These are phyloP conservation scores for Bombylius discolor DNA, from an alignment of 2,888 invertebrate genomes.

Conservation along the genomic window DNA sequence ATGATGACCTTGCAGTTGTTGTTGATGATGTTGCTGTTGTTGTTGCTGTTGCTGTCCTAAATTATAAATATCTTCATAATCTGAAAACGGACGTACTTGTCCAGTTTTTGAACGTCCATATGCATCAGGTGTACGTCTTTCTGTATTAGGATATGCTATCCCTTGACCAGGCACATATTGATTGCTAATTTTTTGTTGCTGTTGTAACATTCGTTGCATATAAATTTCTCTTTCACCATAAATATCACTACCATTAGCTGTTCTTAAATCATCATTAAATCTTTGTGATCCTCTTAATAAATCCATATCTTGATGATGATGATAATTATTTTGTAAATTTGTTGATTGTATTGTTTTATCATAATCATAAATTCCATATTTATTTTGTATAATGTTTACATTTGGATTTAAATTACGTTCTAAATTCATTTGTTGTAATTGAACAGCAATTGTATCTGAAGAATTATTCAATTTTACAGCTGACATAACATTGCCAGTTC, in stretches of 20 bases:
- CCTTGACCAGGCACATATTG: constrained; percentile 14
- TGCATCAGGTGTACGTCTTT: constrained; percentile 70
- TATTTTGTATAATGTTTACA: constrained; percentile 16
- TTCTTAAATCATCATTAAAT: constrained; percentile 11
- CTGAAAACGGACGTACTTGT: constrained; percentile 38
- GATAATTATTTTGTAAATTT: constrained; percentile 19
- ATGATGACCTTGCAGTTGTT: constrained; percentile 8
- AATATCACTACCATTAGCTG: constrained; percentile 22
- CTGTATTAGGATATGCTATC: constrained; percentile 32
- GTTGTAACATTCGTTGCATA: constrained; percentile 33
- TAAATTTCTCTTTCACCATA: constrained; percentile 31
- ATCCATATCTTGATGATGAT: constrained; percentile 20
- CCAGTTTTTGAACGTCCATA: constrained; percentile 54
- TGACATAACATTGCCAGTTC: constrained; percentile 36
- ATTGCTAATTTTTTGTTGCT: constrained; percentile 27
- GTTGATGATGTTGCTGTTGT: constrained; percentile 20
- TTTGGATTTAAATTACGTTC: constrained; percentile 15
- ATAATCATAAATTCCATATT: constrained; percentile 15
- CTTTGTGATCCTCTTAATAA: constrained; percentile 24
- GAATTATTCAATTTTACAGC: constrained; percentile 23
- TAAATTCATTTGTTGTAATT: constrained; percentile 21
- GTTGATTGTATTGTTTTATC: constrained; percentile 38
- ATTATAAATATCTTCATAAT: constrained; percentile 67
- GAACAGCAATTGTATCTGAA: constrained; percentile 11
- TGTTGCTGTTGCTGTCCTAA: constrained; percentile 24